These are phyloP conservation scores for Malacoraja senta DNA, from an alignment of 2,797 vertebrate genomes.

Conservation along the genomic window DNA sequence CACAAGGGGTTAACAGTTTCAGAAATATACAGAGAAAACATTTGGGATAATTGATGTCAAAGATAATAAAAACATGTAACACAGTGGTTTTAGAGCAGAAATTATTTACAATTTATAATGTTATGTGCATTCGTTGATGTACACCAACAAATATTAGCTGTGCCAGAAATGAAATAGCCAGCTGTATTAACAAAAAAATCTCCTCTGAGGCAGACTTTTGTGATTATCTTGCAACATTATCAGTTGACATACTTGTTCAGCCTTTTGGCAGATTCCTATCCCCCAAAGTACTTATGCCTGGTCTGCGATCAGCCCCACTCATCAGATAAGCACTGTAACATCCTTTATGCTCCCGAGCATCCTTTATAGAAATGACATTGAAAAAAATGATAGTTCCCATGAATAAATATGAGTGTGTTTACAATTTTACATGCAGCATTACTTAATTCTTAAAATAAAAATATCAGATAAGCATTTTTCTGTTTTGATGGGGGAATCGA, in stretches of 20 bases:
- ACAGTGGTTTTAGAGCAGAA: neutral
- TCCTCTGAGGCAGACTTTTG: neutral
- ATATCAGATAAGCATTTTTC: neutral
- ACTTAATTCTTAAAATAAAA: neutral
- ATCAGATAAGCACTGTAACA: neutral
- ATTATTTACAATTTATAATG: neutral
- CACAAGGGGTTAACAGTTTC: neutral
- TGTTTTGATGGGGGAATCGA: too few species aligned
- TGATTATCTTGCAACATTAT: constrained; percentile 13
- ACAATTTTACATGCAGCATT: neutral
- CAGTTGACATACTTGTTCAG: neutral
- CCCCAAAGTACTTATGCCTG: neutral
- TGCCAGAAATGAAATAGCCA: neutral
- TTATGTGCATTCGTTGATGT: neutral
- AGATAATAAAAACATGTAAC: neutral
- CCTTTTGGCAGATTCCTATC: constrained; percentile 3
- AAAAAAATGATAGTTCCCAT: neutral
- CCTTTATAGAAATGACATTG: neutral
- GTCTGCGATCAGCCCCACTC: neutral
- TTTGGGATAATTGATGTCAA: neutral
- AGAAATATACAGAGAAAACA: neutral
- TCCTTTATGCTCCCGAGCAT: neutral
- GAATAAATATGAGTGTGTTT: constrained; percentile 14
- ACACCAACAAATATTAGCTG: neutral
- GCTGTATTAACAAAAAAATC: constrained; percentile 20